These are phyloP conservation scores for Panonychus citri DNA, from an alignment of 1,140 invertebrate genomes.

Conservation along the genomic window DNA sequence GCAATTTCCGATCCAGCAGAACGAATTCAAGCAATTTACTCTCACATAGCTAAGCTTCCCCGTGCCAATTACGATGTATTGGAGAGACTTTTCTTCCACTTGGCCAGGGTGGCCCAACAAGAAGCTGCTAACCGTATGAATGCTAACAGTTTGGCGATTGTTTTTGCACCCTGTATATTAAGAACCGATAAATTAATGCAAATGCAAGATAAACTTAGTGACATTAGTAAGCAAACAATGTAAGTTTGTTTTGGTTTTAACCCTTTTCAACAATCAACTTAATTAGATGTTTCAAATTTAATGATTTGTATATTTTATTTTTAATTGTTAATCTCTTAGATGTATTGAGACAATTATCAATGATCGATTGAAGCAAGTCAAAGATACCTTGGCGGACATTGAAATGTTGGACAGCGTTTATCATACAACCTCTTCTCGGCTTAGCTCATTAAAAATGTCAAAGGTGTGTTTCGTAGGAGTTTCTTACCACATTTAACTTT, in stretches of 20 bases:
- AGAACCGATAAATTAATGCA: constrained; percentile 58
- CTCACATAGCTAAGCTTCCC: constrained; percentile 53
- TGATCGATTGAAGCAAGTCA: constrained; percentile 47
- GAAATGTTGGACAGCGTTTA: constrained; percentile 57
- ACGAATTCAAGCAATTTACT: constrained; percentile 13
- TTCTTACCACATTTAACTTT: background rate
- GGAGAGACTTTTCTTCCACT: constrained; percentile 74
- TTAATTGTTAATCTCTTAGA: constrained; percentile 29
- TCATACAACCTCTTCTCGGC: constrained; percentile 44
- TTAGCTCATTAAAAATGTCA: constrained; percentile 44
- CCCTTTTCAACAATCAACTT: too few species aligned
- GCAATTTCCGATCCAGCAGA: constrained; percentile 14
- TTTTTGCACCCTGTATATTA: constrained; percentile 81
- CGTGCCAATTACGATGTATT: constrained; percentile 70
- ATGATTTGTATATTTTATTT: background rate
- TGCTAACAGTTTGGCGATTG: constrained; percentile 65
- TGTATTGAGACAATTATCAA: constrained; percentile 69
- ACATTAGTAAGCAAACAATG: constrained; percentile 27
- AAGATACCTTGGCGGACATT: constrained; percentile 58
- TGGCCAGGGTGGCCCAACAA: constrained; percentile 58
- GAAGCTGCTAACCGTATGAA: constrained; percentile 81
- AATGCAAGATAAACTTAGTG: constrained; percentile 61
- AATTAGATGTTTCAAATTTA: too few species aligned
- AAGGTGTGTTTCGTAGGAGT: constrained; percentile 28
- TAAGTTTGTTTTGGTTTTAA: constrained; percentile 15